Conservation (phyloP, 2,888 invertebrate genomes). For the Plemyria rubiginata region DNA sequence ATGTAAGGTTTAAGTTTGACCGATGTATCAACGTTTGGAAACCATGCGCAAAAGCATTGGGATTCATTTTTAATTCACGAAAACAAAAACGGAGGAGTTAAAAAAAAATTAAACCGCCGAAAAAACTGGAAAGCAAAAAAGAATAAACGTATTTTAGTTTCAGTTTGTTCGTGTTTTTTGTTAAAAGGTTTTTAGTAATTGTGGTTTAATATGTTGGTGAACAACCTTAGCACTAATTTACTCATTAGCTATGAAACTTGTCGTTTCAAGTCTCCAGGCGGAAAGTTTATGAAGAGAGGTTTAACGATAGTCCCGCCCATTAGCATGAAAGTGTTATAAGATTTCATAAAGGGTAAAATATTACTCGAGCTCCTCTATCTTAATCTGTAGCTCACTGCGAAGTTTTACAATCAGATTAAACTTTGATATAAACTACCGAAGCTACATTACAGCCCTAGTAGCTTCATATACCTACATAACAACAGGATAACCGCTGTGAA, state of each 20-base stretch:
- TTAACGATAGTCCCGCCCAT: slow-evolving; percentile 7
- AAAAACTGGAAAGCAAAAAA: too few species aligned
- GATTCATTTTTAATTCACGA: too few species aligned
- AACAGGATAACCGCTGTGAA: too few species aligned
- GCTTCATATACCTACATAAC: too few species aligned
- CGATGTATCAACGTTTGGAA: too few species aligned
- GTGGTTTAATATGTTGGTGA: not conserved
- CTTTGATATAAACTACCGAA: not conserved
- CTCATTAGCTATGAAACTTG: slow-evolving; percentile 11
- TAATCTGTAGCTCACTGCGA: not conserved
- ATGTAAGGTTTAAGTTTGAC: too few species aligned
- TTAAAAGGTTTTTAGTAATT: not conserved
- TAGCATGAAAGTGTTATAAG: slow-evolving; percentile 10
- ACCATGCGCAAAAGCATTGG: too few species aligned
- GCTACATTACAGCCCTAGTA: too few species aligned
- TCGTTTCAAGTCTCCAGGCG: not conserved
- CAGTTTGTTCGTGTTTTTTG: too few species aligned
- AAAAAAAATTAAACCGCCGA: too few species aligned
- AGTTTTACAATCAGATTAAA: not conserved
- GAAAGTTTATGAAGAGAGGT: slow-evolving; percentile 12
- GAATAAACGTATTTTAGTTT: too few species aligned
- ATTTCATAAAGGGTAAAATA: slow-evolving; percentile 2
- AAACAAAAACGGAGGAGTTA: too few species aligned
- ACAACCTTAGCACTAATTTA: slow-evolving; percentile 6
- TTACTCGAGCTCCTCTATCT: not conserved